A percentile compares a stretch with the other conserved stretches of the same genome.
These are phyloP conservation scores for Uria aalge DNA, from an alignment of 2,113 vertebrate genomes.

Conservation along the genomic window DNA sequence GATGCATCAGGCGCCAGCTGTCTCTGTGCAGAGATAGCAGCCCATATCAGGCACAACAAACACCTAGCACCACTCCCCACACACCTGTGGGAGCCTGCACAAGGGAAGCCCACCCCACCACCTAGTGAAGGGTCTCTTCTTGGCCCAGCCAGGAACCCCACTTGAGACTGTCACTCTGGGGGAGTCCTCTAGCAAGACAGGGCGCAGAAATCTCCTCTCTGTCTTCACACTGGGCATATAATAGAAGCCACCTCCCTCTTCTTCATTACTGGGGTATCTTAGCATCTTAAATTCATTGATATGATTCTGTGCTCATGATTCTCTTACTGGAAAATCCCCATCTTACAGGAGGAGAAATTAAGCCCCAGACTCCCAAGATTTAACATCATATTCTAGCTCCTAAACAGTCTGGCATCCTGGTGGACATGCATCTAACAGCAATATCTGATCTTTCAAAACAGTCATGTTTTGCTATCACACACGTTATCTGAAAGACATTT, in stretches of 20 bases:
- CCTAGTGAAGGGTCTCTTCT: not conserved
- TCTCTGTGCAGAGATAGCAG: not conserved
- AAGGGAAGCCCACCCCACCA: not conserved
- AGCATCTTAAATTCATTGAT: not conserved
- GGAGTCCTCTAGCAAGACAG: not conserved
- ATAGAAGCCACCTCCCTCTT: not conserved
- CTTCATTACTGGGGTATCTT: not conserved
- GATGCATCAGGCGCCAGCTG: not conserved
- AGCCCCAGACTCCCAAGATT: not conserved
- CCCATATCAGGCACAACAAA: not conserved
- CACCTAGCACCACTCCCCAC: not conserved
- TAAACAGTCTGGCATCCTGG: not conserved
- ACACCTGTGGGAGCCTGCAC: not conserved
- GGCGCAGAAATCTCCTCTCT: not conserved
- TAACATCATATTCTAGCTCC: not conserved
- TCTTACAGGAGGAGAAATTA: not conserved
- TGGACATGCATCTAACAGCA: not conserved
- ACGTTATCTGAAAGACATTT: not conserved
- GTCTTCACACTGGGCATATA: not conserved
- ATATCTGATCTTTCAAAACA: not conserved
- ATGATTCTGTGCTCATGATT: not conserved
- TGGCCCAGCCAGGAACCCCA: not conserved
- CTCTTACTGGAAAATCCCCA: not conserved
- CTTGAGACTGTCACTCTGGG: not conserved
- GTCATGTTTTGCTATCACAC: not conserved